Evolutionary conservation across 92 coral and sea anemone species (phyloP).

Genomic region (Micromussa lordhowensis): DNA sequence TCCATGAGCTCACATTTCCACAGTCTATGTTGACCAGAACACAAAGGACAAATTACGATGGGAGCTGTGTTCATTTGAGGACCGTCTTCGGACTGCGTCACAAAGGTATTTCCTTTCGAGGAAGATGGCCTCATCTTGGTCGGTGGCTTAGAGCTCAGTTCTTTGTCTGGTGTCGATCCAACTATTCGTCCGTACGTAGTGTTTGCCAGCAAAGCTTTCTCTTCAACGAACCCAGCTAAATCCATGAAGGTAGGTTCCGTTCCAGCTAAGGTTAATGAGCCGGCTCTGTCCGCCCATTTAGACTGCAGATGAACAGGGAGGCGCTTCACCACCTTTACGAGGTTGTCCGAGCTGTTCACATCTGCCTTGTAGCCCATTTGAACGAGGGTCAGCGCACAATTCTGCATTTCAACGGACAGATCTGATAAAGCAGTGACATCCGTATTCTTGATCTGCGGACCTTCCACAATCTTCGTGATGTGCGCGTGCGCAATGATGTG

Average conservation of each 20-base stretch:
- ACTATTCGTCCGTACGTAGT: conserved; percentile 47
- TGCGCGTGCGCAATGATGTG: conserved; percentile 42
- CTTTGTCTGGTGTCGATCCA: conserved; percentile 39
- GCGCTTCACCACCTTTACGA: conserved; percentile 39
- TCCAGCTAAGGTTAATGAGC: conserved; percentile 24
- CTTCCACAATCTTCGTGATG: conserved; percentile 21
- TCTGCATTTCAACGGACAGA: conserved; percentile 54
- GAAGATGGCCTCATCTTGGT: not conserved
- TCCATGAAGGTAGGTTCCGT: conserved; percentile 38
- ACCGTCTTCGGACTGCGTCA: not conserved
- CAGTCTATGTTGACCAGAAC: not conserved
- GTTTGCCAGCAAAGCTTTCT: conserved; percentile 48
- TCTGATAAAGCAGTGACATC: conserved; percentile 30
- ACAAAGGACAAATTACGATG: not conserved
- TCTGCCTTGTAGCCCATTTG: conserved; percentile 47
- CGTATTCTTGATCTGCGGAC: conserved; percentile 22
- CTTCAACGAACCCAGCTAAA: conserved; percentile 47
- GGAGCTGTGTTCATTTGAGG: not conserved
- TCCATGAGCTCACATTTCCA: not conserved
- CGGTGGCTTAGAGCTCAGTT: not conserved
- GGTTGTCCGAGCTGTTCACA: conserved; percentile 46
- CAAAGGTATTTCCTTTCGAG: not conserved
- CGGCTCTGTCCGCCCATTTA: conserved; percentile 47
- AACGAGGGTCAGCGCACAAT: conserved; percentile 40
- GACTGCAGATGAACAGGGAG: conserved; percentile 23